These are phyloP conservation scores for Siphonodentalium dalli DNA, from an alignment of 2,888 invertebrate species.

Conservation along the genomic window DNA sequence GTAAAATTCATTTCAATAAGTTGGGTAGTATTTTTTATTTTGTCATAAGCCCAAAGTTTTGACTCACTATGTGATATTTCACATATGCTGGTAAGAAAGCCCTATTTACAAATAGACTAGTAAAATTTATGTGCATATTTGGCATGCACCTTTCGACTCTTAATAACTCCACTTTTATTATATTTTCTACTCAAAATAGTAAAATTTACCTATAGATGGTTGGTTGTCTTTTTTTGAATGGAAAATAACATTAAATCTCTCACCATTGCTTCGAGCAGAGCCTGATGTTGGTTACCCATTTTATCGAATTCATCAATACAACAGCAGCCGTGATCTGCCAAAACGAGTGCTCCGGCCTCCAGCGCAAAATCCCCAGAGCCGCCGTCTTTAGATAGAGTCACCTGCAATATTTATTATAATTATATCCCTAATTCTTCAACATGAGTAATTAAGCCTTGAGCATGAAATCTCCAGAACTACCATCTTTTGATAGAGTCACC, in stretches of 20 bases:
- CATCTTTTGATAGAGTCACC: conserved; percentile 79
- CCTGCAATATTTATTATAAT: too few species aligned
- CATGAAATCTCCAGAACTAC: conserved; percentile 74
- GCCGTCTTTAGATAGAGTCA: conserved; percentile 78
- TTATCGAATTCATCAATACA: conserved; percentile 97
- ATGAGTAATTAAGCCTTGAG: conserved; percentile 81
- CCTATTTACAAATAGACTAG: too few species aligned
- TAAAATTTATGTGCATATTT: too few species aligned
- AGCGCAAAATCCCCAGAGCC: conserved; percentile 75
- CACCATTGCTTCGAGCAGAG: conserved; percentile 87
- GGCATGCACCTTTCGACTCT: too few species aligned
- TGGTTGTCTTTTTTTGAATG: not conserved
- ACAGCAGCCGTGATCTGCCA: conserved; percentile 88
- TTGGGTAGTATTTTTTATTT: too few species aligned
- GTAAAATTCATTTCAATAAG: too few species aligned
- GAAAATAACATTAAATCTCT: conserved; percentile 15
- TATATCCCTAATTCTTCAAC: conserved; percentile 84
- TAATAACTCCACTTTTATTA: too few species aligned
- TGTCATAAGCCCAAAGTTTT: too few species aligned
- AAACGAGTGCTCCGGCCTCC: conserved; percentile 78
- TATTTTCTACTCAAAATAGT: not conserved
- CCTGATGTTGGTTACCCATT: conserved; percentile 80
- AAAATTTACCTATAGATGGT: not conserved
- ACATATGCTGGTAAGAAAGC: too few species aligned
- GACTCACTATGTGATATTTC: too few species aligned